A percentile compares a stretch with the other conserved stretches of the same genome.
Evolutionary conservation across 2,113 vertebrate species (phyloP).

Genomic region (Stercorarius parasiticus): DNA sequence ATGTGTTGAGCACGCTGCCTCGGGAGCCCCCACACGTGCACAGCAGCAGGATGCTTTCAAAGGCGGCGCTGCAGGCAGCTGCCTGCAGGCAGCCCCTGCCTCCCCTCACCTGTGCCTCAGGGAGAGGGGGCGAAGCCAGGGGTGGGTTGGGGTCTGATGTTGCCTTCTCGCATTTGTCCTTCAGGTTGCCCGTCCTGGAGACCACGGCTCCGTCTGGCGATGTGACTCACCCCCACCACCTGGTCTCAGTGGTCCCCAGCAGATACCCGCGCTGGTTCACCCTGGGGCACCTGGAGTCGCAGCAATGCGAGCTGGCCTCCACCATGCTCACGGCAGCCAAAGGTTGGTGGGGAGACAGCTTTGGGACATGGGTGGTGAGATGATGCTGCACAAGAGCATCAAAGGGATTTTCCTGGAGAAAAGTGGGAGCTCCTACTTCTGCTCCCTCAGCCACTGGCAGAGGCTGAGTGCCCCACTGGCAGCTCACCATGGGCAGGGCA

Average conservation of each 20-base stretch:
- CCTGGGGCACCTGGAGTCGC: conserved; percentile 95
- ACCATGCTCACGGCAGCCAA: conserved; percentile 98
- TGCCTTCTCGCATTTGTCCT: conserved; percentile 9
- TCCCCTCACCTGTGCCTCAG: not conserved
- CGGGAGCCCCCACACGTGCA: not conserved
- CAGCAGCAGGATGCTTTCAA: not conserved
- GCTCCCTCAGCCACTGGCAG: not conserved
- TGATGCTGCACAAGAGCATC: rapidly evolving
- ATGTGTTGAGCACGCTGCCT: conserved; percentile 39
- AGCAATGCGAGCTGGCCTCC: conserved; percentile 97
- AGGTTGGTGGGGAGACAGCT: conserved; percentile 70
- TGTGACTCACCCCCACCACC: conserved; percentile 90
- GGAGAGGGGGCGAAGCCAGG: not conserved
- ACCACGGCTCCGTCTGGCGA: conserved; percentile 87
- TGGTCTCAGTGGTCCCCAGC: conserved; percentile 94
- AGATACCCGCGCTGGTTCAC: conserved; percentile 98
- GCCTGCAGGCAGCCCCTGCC: conserved; percentile 10
- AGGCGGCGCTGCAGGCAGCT: not conserved
- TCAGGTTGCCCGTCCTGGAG: conserved; percentile 93
- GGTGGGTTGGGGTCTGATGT: not conserved
- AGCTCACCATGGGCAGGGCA: not conserved
- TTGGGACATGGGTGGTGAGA: not conserved
- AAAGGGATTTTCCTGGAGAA: not conserved
- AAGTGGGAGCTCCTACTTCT: not conserved
- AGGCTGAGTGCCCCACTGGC: not conserved